phyloP scores from a whole-genome alignment of 2,888 invertebrate genomes.

The Drosophila atripex region DNA sequence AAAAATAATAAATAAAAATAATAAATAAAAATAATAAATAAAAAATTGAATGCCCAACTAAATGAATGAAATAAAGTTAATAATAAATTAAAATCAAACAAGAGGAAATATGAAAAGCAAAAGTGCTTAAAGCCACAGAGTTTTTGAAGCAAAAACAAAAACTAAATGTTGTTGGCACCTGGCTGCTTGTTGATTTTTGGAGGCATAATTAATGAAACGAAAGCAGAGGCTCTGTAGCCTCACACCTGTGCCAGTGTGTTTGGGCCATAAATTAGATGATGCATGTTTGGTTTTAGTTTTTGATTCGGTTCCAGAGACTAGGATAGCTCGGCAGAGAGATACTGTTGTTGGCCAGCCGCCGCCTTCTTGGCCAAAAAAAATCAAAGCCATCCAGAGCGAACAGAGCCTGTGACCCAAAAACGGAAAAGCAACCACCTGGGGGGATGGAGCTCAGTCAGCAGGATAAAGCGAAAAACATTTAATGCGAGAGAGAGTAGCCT shows the following conservation, averaged over 20 bases:
- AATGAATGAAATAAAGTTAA: neutral
- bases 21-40: no score
- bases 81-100: neutral
- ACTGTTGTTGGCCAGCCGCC: no score
- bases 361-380: no score
- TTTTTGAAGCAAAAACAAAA: neutral
- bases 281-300: conserved; percentile 31
- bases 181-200: conserved; percentile 55
- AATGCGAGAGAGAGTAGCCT: conserved; percentile 18
- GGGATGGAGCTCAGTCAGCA: no score
- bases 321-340: no score
- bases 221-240: no score
- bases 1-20: neutral
- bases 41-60: no score
- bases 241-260: conserved; percentile 1
- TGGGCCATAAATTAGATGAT: conserved; percentile 45
- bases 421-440: no score
- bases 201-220: conserved; percentile 72
- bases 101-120: neutral
- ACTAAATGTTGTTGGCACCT: conserved; percentile 2
- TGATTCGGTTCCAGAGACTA: neutral
- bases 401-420: no score
- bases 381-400: no score
- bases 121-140: neutral
- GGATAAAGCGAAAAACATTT: no score